Base-by-base conservation (phyloP, 2,888 invertebrate genomes). In the Cistogaster globosa region DNA sequence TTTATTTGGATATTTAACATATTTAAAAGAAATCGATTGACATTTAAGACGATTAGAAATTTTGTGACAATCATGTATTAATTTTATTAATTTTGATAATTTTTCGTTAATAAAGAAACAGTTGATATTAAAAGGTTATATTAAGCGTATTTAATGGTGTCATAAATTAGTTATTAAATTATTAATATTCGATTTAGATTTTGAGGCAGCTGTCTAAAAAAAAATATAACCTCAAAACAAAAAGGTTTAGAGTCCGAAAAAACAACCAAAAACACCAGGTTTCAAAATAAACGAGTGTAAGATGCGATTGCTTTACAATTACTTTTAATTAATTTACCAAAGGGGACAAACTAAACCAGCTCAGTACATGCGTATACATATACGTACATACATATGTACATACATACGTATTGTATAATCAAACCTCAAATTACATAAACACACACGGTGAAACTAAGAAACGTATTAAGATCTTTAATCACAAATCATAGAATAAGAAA, bases 251-350 rank as follows among this genome's bases (percentile, higher is more conserved):
- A 42, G 42, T 42, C 42, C 42, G 12, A 42, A 12, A 42, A 42
- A 42, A 42, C 12, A 48, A 48, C 3, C 16, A 48, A n/a, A 16
- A 48, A 14, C 16, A 48, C 16, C n/a, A 38, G 12, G 2, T 67
- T 67, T 36, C 6, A 18, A 1, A 12, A 36, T 18, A 68, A 16
- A 55, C 36, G 20, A 57, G 7, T 20, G 45, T 55, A 18, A n/a
- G n/a, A 18, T 51, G 20, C 48, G 62, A 48, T 51, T 72, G 42
- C 74, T 58, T 51, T 60, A 60, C 42, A 81, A 81, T 81, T 74
- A 62, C 62, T 74, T 68, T 55, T 36, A 74, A 81, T 81, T 81
- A 81, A 74, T 74, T 74, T 81, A 45, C 60, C 12, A 38, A 74
- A 74, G 80, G 53, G 62, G 69, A 38, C 65, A 71, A 62, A 22